Evolutionary conservation across 2,113 vertebrate genomes (phyloP).

Genomic region (Hippolais icterina): DNA sequence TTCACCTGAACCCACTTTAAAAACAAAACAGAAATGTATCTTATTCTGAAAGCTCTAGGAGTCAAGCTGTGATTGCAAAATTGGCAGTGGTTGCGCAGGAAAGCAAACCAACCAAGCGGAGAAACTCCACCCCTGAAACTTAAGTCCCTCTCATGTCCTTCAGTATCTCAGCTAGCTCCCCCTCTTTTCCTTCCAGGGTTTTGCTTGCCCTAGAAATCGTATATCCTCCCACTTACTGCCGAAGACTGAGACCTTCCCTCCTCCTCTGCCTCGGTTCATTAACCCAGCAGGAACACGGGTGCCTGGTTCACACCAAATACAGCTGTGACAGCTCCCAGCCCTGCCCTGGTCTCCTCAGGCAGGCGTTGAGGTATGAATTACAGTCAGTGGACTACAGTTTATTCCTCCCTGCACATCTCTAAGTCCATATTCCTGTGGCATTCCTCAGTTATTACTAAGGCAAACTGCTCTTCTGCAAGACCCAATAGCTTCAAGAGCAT

Average conservation of each 20-base stretch:
- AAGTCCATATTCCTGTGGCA: neutral
- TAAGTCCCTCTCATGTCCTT: neutral
- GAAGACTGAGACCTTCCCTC: neutral
- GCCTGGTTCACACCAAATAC: neutral
- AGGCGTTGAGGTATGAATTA: neutral
- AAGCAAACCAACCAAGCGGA: neutral
- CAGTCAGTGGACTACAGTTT: neutral
- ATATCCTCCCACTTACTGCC: neutral
- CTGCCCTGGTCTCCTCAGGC: neutral
- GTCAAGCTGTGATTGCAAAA: constrained; percentile 5
- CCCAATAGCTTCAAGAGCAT: neutral
- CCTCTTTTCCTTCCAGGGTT: neutral
- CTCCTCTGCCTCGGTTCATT: neutral
- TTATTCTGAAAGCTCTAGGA: neutral
- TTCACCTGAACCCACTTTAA: neutral
- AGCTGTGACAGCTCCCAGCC: constrained; percentile 3
- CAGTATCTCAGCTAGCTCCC: neutral
- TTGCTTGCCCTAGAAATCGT: neutral
- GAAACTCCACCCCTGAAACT: neutral
- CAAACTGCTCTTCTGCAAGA: neutral
- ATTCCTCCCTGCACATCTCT: neutral
- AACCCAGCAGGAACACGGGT: neutral
- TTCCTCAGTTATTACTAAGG: neutral
- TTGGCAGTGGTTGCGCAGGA: neutral
- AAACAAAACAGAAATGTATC: constrained; percentile 14